phyloP scores from a whole-genome alignment of 2,113 vertebrate species.

The Dasyurus viverrinus region DNA sequence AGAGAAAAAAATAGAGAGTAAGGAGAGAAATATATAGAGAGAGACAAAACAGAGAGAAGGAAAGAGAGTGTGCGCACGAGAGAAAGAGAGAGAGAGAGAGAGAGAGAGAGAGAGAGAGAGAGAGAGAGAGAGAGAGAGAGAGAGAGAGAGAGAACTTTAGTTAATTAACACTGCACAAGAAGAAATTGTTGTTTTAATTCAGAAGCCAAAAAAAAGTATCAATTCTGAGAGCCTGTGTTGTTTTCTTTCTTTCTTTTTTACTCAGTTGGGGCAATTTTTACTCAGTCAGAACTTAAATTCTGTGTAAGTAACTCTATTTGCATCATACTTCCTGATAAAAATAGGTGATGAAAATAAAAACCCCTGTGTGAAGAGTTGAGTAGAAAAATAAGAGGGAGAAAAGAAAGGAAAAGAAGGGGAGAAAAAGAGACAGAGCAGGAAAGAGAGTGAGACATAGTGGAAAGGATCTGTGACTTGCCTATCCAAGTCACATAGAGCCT shows the following conservation, averaged over 20 bases:
- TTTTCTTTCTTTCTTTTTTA: slow-evolving; percentile 48
- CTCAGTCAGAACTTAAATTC: slow-evolving; percentile 73
- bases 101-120: neutral
- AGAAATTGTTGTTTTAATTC: slow-evolving; percentile 76
- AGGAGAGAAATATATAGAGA: neutral
- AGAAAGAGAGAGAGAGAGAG: too few relatives aligned
- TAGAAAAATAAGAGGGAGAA: slow-evolving; percentile 53
- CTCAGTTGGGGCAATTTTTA: slow-evolving; percentile 70
- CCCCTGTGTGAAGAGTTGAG: slow-evolving; percentile 67
- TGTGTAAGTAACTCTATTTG: slow-evolving; percentile 77
- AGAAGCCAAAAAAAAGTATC: slow-evolving; percentile 76
- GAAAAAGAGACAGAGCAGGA: neutral
- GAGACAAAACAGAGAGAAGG: too few relatives aligned
- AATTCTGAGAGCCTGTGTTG: slow-evolving; percentile 58
- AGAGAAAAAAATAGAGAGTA: neutral
- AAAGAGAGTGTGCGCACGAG: too few relatives aligned
- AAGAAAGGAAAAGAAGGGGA: slow-evolving; percentile 32
- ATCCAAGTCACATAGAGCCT: too few relatives aligned
- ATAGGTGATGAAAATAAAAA: slow-evolving; percentile 68
- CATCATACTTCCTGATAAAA: slow-evolving; percentile 69
- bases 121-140: neutral
- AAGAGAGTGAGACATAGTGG: neutral
- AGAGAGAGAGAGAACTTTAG: slow-evolving; percentile 50
- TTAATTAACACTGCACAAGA: slow-evolving; percentile 66
- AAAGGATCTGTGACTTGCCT: neutral